phyloP scores from a whole-genome alignment of 2,888 invertebrate genomes.

The Cheilosia scutellata region DNA sequence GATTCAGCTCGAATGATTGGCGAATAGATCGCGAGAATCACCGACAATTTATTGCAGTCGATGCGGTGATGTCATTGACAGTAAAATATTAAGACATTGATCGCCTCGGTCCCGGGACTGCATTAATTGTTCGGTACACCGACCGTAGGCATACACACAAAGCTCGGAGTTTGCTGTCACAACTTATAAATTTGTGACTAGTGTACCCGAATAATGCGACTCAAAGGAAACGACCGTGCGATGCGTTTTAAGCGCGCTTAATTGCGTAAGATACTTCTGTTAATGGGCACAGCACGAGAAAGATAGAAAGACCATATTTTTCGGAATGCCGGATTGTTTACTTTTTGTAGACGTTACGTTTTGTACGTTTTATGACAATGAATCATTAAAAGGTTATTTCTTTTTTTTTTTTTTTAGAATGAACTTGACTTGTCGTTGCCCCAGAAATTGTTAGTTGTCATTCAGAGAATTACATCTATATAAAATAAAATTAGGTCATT shows the following conservation, averaged over 20 bases:
- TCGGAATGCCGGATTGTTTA: conserved; percentile 1
- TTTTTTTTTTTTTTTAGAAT: neutral
- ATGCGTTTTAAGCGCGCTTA: conserved; percentile 42
- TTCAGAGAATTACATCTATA: neutral
- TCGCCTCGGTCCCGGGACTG: conserved; percentile 11
- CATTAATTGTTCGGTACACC: conserved; percentile 34
- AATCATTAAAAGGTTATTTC: neutral
- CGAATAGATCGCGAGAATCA: conserved; percentile 41
- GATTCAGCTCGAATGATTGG: conserved; percentile 19
- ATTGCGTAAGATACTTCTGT: conserved; percentile 62
- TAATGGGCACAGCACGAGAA: neutral
- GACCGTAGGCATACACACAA: neutral
- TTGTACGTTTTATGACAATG: neutral
- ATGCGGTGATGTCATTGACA: conserved; percentile 69
- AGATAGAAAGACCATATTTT: neutral
- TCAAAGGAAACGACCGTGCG: conserved; percentile 38
- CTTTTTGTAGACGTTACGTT: neutral
- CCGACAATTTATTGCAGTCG: conserved; percentile 62
- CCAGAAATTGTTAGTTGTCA: neutral
- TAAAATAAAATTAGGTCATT: no score
- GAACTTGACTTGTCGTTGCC: conserved; percentile 10
- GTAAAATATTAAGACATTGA: conserved; percentile 56
- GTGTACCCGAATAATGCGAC: conserved; percentile 7
- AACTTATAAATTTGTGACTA: neutral
- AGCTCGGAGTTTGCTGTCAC: conserved; percentile 16